Evolutionary conservation across 2,797 vertebrate species (phyloP).

Genomic region (Limosa lapponica): DNA sequence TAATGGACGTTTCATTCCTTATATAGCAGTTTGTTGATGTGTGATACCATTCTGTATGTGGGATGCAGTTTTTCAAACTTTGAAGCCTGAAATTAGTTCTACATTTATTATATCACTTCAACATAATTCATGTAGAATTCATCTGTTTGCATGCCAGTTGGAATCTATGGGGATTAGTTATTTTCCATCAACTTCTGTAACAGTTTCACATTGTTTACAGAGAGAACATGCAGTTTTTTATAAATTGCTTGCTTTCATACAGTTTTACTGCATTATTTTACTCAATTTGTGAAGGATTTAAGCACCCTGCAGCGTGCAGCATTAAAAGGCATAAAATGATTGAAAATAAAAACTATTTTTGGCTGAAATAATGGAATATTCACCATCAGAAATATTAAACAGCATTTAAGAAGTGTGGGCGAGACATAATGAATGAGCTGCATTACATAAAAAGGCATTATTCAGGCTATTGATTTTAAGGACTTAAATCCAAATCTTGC

Average conservation of each 20-base stretch:
- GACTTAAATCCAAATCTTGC: neutral
- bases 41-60: neutral
- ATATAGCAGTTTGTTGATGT: neutral
- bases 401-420: constrained; percentile 29
- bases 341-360: constrained; percentile 35
- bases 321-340: constrained; percentile 15
- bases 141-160: neutral
- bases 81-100: neutral
- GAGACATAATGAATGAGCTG: constrained; percentile 27
- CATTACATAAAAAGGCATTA: neutral
- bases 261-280: constrained; percentile 12
- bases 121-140: neutral
- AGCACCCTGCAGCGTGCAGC: neutral
- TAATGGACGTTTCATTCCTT: neutral
- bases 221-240: neutral
- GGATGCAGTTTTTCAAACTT: neutral
- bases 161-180: neutral
- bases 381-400: constrained; percentile 30
- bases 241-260: neutral
- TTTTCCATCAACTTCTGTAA: constrained; percentile 17
- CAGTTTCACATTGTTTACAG: constrained; percentile 3
- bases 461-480: neutral
- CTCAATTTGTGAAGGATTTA: neutral
- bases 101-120: neutral
- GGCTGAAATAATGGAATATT: constrained; percentile 29